phyloP scores from a whole-genome alignment of 1,140 invertebrate species.

The Bilobella aurantiaca region DNA sequence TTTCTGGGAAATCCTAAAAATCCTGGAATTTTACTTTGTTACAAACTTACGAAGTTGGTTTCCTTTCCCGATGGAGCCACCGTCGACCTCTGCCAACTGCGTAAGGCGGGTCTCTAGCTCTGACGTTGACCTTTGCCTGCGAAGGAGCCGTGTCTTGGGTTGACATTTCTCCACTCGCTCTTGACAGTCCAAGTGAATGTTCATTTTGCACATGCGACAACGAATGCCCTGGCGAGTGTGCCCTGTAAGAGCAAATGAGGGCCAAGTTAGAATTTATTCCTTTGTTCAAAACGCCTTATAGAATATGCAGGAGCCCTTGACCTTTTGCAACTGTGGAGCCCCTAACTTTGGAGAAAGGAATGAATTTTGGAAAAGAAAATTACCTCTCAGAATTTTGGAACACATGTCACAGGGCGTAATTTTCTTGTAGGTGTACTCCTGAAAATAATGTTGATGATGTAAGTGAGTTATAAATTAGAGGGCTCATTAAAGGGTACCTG shows the following conservation, averaged over 20 bases:
- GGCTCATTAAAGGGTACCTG: slow-evolving; percentile 44
- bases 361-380: slow-evolving; percentile 30
- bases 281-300: background rate
- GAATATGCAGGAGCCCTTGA: no score
- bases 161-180: slow-evolving; percentile 67
- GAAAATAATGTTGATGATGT: slow-evolving; percentile 65
- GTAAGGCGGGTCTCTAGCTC: slow-evolving; percentile 43
- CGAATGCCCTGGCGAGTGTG: slow-evolving; percentile 84
- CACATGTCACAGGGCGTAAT: slow-evolving; percentile 89
- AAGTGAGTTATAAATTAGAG: background rate
- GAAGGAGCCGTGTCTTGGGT: slow-evolving; percentile 66
- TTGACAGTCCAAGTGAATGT: slow-evolving; percentile 80
- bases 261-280: background rate
- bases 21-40: no score
- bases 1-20: background rate
- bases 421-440: slow-evolving; percentile 90
- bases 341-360: no score
- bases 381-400: slow-evolving; percentile 78
- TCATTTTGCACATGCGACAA: slow-evolving; percentile 80
- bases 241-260: slow-evolving; percentile 46
- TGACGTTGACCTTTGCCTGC: slow-evolving; percentile 72
- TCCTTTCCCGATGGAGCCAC: no score
- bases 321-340: no score
- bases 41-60: background rate
- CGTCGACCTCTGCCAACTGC: slow-evolving; percentile 46